Percentiles rank a stretch among this genome's conserved stretches.
Evolutionary conservation across 1,140 invertebrate genomes (phyloP).

Genomic region (Carcinoscorpius rotundicauda): DNA sequence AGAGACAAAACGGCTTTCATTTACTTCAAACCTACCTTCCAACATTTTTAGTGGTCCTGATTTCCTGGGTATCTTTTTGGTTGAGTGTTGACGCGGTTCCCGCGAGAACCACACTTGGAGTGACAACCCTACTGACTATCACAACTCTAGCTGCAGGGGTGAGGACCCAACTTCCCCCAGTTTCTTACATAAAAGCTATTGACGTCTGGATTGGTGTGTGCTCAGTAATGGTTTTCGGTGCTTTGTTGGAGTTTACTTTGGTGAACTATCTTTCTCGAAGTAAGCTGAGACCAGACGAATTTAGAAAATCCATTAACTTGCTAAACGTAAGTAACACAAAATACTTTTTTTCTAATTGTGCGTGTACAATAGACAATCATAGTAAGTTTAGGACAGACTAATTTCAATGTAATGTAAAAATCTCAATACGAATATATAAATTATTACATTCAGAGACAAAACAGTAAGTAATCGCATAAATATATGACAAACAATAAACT

Average conservation of each 20-base stretch:
- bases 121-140: conserved; percentile 31
- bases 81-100: conserved; percentile 71
- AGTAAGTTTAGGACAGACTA: too few relatives aligned
- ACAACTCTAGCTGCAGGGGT: conserved; percentile 28
- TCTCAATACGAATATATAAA: too few relatives aligned
- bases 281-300: conserved; percentile 15
- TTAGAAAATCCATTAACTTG: conserved; percentile 5
- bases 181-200: conserved; percentile 30
- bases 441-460: too few relatives aligned
- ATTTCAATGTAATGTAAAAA: too few relatives aligned
- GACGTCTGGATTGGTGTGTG: conserved; percentile 33
- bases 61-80: conserved; percentile 86
- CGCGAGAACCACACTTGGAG: conserved; percentile 38
- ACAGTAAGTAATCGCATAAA: too few relatives aligned
- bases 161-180: conserved; percentile 27
- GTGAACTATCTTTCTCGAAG: conserved; percentile 26
- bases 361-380: too few relatives aligned
- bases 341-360: too few relatives aligned
- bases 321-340: conserved; percentile 5
- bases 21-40: conserved; percentile 82
- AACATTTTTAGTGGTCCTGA: conserved; percentile 70
- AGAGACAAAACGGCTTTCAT: conserved; percentile 51
- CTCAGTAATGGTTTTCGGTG: conserved; percentile 32
- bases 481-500: too few relatives aligned
- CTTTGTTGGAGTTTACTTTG: conserved; percentile 32